Base-by-base conservation (phyloP, 2,113 vertebrate genomes). In the Agapornis roseicollis region DNA sequence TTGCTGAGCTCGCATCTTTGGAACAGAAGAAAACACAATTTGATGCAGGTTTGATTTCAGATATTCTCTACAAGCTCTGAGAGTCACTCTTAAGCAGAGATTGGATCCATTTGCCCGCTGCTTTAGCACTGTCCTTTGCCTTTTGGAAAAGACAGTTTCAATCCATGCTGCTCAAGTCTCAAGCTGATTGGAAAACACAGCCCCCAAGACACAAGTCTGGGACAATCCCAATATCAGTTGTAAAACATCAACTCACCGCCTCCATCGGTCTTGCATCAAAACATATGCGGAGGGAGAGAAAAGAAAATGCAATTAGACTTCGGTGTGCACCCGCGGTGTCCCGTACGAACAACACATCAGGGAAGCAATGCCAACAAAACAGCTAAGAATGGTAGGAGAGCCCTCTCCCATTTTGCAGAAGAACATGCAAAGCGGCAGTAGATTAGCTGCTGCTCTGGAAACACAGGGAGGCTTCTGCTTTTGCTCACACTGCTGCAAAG, bases 161-260 rank as follows among this genome's bases (percentile, higher is more conserved):
- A 65, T 29, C 41, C 70, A 71, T 11, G 16, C 24, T 65, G 44
- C 49, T 72, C 8, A 29, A 39, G 52, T 39, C 39, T 80, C 9
- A 33, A 33, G 52, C 47, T 39, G 2, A 10, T 11, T 52, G 23
- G 16, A 65, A 76, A 76, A 76, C 13, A 58, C 10, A 65, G 17
- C 4, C 37, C 29, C 61, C 10, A 79, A 65, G 44, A 42, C 29
- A n/a, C 18, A 31, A 2, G 1, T 23, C 41, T 22, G 60, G 7
- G 17, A 52, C 31, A 85, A 88, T 29, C 73, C 14, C 10, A 4
- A 23, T 49, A 74, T 39, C 13, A 53, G 16, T 41, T 58, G n/a
- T 23, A 63, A 88, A 88, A 90, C 2, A 7, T 68, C n/a, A 80
- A 97, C 98, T 98, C 91, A 98, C 98, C 98, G n/a, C n/a, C n/a